A percentile compares a stretch with the other conserved stretches of the same genome.
phyloP scores from a whole-genome alignment of 2,113 vertebrate genomes.

The Alethe diademata region DNA sequence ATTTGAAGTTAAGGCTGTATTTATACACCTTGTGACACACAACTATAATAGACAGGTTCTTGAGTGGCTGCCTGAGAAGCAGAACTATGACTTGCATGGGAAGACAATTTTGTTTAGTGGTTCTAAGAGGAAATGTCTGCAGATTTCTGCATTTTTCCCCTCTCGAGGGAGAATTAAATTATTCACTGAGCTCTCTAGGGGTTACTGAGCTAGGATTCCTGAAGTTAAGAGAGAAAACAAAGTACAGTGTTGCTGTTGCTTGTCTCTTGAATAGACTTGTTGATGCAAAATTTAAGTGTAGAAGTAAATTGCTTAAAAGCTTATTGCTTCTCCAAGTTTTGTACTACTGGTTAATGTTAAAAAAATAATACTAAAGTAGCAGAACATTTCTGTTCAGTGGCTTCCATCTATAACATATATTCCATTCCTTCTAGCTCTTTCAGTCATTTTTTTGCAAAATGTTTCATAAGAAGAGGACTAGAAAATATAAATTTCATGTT shows the following conservation, averaged over 20 bases:
- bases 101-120: background rate
- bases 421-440: background rate
- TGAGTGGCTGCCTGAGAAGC: background rate
- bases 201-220: background rate
- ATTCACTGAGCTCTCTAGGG: background rate
- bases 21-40: background rate
- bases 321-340: background rate
- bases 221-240: conserved; percentile 9
- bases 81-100: background rate
- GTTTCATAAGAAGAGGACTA: background rate
- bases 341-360: background rate
- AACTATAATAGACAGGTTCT: background rate
- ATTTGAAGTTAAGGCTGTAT: background rate
- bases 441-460: background rate
- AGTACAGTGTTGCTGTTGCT: background rate
- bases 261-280: background rate
- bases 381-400: background rate
- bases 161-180: conserved; percentile 25
- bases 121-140: conserved; percentile 4
- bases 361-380: background rate
- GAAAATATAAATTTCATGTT: background rate
- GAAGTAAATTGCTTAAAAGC: background rate
- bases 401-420: background rate
- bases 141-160: conserved; percentile 6
- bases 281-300: background rate